Evolutionary conservation across 2,888 invertebrate genomes (phyloP), one percentile per base, ranked within the genome.

Genomic region (Trachelus troglodyta): DNA sequence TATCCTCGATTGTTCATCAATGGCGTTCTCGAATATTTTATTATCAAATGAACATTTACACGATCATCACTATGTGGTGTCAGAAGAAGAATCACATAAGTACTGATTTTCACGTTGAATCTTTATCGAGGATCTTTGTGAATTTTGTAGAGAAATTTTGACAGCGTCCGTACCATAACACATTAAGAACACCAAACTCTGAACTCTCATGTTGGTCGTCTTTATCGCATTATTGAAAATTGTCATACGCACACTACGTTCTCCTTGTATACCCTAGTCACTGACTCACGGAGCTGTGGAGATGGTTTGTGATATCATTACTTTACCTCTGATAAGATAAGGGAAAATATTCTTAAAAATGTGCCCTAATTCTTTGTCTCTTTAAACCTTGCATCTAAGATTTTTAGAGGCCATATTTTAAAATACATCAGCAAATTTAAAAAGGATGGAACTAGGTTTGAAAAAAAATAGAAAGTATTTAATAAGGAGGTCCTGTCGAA

Each of bases 241-340:
- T 76, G 71, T 79, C 75, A 33, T 75, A 77, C 37, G 34, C 69
- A 75, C 68, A 33, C 76, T 75, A 69, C 40, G 31, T 77, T 80
- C 79, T 77, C 76, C 33, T 75, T 77, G 33, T 74, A 75, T 77
- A 34, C 34, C 35, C 71, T 76, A n/a, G 68, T 11, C 69, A 82
- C 75, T 85, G 85, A 86, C 73, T 86, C 84, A 86, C 76, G 68
- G 69, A 33, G 69, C 34, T 69, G 30, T 56, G 34, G 73, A 79
- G 75, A 82, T 81, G 75, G 79, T 80, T 68, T 76, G 74, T 78
- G 82, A 84, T 84, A 79, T 78, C 74, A 75, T 76, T 80, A 83
- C 82, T 83, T 81, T 78, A 82, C 78, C 74, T 68, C 56, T 80
- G 87, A 87, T 87, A 87, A 87, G 88, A 87, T 87, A 87, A 82